Conservation (phyloP, 2,888 invertebrate genomes). For the Camptogramma bilineatum region DNA sequence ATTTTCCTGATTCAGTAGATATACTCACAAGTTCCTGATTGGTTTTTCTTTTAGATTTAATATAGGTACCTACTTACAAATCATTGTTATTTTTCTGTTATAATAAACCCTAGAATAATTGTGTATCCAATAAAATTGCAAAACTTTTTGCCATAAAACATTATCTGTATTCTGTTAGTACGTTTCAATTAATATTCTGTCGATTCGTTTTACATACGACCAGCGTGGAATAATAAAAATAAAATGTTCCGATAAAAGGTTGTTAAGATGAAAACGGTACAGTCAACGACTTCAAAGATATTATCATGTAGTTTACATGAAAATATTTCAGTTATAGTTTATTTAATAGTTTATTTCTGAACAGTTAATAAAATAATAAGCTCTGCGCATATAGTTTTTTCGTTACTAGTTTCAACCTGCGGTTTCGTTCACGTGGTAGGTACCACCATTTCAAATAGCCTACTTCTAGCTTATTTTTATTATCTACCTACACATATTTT, state of each 20-base stretch:
- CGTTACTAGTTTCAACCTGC: too few relatives aligned
- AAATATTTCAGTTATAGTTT: too few relatives aligned
- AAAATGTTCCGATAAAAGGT: not conserved
- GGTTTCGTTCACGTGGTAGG: too few relatives aligned
- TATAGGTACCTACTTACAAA: not conserved
- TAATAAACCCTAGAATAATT: not conserved
- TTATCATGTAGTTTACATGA: not conserved
- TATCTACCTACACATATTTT: too few relatives aligned
- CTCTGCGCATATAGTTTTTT: too few relatives aligned
- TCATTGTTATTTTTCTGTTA: not conserved
- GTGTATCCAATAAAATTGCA: constrained; percentile 4
- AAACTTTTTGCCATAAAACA: constrained; percentile 8
- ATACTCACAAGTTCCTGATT: too few relatives aligned
- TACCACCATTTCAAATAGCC: too few relatives aligned
- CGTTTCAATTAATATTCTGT: constrained; percentile 36
- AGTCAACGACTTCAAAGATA: not conserved
- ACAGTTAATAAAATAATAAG: too few relatives aligned
- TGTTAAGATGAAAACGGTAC: constrained; percentile 5
- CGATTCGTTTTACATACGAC: constrained; percentile 26
- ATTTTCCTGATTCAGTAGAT: too few relatives aligned
- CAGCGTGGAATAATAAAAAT: constrained; percentile 26
- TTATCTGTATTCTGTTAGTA: constrained; percentile 26
- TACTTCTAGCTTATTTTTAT: too few relatives aligned
- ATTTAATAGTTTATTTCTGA: too few relatives aligned
- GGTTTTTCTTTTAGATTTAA: too few relatives aligned